Conservation (phyloP, 2,113 vertebrate species). For the Zosterops japonicus region DNA sequence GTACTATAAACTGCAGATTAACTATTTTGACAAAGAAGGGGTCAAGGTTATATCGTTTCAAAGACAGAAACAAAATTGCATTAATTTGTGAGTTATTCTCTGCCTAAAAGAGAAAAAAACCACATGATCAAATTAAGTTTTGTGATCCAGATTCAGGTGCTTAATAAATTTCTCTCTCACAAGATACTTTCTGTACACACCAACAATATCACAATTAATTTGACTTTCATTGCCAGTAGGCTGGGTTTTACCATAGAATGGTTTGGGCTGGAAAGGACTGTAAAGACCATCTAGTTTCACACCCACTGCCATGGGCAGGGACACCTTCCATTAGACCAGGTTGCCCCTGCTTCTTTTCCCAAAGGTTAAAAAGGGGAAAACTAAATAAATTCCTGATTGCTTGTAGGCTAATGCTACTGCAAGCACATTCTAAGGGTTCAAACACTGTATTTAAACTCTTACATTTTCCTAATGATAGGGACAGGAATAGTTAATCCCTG, state of each 20-base stretch:
- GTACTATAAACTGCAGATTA: conserved; percentile 3
- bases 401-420: neutral
- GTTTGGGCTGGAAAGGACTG: neutral
- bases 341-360: neutral
- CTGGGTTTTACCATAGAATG: neutral
- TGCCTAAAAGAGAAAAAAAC: neutral
- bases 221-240: neutral
- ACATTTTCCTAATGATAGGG: neutral
- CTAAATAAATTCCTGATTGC: neutral
- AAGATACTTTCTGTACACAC: neutral
- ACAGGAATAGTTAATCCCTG: neutral
- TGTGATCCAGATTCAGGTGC: neutral
- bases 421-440: neutral
- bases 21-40: neutral
- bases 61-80: neutral
- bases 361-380: neutral
- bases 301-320: neutral
- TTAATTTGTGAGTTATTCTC: neutral
- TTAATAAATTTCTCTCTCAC: neutral
- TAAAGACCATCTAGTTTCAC: neutral
- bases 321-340: neutral
- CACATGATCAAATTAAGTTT: neutral
- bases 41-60: neutral
- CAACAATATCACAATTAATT: neutral
- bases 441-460: neutral